These are phyloP conservation scores for Pygoscelis adeliae DNA, from an alignment of 2,113 vertebrate species.

Conservation along the genomic window DNA sequence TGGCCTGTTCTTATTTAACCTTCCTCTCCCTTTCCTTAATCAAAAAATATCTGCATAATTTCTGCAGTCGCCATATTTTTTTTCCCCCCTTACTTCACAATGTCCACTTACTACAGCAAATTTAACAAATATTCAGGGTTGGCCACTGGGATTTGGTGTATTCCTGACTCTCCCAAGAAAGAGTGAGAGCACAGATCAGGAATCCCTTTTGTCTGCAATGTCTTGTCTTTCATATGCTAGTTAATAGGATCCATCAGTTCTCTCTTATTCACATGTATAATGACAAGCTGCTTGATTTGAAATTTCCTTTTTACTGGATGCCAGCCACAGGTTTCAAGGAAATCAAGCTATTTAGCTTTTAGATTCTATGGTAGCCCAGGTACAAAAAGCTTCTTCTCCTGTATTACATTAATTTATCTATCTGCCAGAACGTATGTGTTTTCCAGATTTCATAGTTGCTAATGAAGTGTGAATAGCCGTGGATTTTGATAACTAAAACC, in stretches of 20 bases:
- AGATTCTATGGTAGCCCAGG: not conserved
- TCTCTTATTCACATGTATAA: not conserved
- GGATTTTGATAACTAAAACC: not conserved
- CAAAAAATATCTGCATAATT: not conserved
- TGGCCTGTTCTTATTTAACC: not conserved
- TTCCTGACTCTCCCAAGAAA: not conserved
- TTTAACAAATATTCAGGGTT: not conserved
- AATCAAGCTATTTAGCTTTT: not conserved
- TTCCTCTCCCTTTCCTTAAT: not conserved
- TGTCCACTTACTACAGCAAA: not conserved
- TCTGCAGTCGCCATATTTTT: not conserved
- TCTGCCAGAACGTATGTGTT: not conserved
- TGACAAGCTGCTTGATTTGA: not conserved
- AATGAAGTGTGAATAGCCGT: not conserved
- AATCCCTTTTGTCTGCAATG: not conserved
- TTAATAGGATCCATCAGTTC: not conserved
- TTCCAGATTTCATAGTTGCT: not conserved
- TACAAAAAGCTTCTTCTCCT: not conserved
- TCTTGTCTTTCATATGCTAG: not conserved
- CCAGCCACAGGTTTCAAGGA: not conserved
- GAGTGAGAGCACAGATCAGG: not conserved
- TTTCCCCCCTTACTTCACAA: rapidly evolving
- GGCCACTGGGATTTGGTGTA: not conserved
- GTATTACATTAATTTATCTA: not conserved
- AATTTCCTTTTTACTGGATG: not conserved